Evolutionary conservation across 2,888 invertebrate species (phyloP).

Genomic region (Boloria selene): DNA sequence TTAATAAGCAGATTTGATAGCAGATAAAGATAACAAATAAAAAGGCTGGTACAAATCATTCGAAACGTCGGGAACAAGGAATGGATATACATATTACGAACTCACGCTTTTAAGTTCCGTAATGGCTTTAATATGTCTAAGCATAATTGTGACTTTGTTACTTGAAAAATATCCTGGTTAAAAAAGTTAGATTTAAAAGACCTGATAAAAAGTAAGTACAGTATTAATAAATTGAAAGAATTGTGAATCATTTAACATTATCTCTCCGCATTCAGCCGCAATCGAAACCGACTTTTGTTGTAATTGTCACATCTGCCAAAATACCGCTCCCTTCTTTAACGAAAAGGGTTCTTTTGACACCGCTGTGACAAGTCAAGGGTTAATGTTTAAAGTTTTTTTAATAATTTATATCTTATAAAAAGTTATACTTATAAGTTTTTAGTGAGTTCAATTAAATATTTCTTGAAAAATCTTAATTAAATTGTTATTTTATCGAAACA

Average conservation of each 20-base stretch:
- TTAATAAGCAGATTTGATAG: background rate
- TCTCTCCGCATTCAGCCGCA: constrained; percentile 68
- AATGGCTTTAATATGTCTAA: too few species aligned
- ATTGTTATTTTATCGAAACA: too few species aligned
- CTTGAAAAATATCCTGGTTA: too few species aligned
- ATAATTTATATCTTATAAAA: background rate
- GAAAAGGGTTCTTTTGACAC: constrained; percentile 41
- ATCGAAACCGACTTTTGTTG: constrained; percentile 73
- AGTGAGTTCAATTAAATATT: background rate
- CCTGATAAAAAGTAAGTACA: constrained; percentile 3
- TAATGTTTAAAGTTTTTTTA: constrained; percentile 34
- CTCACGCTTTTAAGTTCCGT: too few species aligned
- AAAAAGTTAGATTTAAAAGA: background rate
- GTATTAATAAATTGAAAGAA: constrained; percentile 32
- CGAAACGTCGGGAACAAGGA: too few species aligned
- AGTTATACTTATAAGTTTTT: background rate
- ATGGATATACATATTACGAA: too few species aligned
- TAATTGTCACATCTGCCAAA: constrained; percentile 78
- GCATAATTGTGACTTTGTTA: too few species aligned
- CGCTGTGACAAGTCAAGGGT: constrained; percentile 45
- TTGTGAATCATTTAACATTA: constrained; percentile 62
- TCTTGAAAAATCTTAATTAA: too few species aligned
- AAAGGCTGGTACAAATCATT: background rate
- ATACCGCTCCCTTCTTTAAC: constrained; percentile 43
- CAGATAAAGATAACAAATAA: too few species aligned